Evolutionary conservation across 2,888 invertebrate genomes (phyloP), one percentile per base, ranked within the genome.

Genomic region (Chrysodeixis includens): DNA sequence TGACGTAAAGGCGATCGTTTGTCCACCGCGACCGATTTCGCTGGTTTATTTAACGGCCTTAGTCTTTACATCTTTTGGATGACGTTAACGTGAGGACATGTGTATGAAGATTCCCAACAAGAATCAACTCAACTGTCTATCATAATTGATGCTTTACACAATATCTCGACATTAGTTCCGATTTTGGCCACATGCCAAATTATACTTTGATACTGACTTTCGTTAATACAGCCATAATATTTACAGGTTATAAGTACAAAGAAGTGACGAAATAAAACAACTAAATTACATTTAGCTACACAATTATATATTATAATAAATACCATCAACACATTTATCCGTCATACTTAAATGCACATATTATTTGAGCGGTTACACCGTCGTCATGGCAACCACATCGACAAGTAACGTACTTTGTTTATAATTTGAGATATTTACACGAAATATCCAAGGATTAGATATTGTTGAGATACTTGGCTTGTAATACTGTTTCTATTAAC

Each of bases 361-460:
- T 85, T 83, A 84, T 87, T 90, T 91, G 90, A 90, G 89, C 90
- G 83, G 82, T 83, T 81, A 84, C 83, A 83, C 76, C 72, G 69
- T 80, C 61, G 69, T 76, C 74, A 69, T 56, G 61, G 64, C 53
- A 46, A 65, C 40, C 65, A 63, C 52, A 9, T 78, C 64, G 66
- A 69, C 70, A 70, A 40, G 68, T 80, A 72, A 79, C 70, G 57
- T 66, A 71, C 56, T 65, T 78, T 63, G 61, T 69, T 69, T 63
- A 61, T 30, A 66, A 65, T 62, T 70, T 61, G 40, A 52, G 53
- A 66, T 79, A 82, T 81, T 79, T 79, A 82, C 74, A 79, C 54
- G 18, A 75, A 75, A 78, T 60, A 62, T 63, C 51, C 63, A 73
- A 57, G 53, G 63, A 67, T 61, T 59, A 46, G 6, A 18, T 46